Evolutionary conservation across 2,113 vertebrate genomes (phyloP), one percentile per base, ranked within the genome.

Genomic region (Oxyruncus cristatus): DNA sequence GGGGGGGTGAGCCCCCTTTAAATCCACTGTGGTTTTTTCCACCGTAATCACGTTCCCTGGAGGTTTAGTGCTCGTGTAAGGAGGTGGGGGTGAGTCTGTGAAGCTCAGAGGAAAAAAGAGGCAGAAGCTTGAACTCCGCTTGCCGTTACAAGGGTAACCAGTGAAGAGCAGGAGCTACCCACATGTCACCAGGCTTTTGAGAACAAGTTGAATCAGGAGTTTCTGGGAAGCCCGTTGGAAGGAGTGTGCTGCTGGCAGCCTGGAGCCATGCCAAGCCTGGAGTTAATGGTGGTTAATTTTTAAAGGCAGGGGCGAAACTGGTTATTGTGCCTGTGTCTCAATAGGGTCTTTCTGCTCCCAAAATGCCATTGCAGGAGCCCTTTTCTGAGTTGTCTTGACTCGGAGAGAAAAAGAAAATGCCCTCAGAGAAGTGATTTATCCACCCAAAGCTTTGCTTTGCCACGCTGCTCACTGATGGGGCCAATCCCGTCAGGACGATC

Each of bases 231-330:
- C 35, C 24, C 73, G 93, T 88, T 96, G 97, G 96, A 96, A 93
- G 91, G 71, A 86, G 73, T 3, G 46, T 44, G 83, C 77, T 95
- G 92, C 89, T 93, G 95, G 95, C 94, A 96, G 85, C 92, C 78
- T 56, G 46, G 91, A 96, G 86, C 88, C 19, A 3, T 83, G 93
- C 93, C 16, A 49, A 96, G 93, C 94, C 75, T 14, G 15, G 76
- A 93, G 94, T 96, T 97, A 71, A 96, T 1, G 71, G 89, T 89
- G 95, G 96, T 97, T 98, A 95, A 97, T 95, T 96, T 97, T 96
- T 94, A 92, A 97, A 97, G 95, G 85, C 88, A 91, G 85, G 85
- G 93, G 84, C 21, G 4, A 95, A 95, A 86, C 77, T 89, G 77
- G 77, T 85, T 59, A 81, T 93, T 90, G 80, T 94, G 95, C 63